Conservation (phyloP, 1,140 invertebrate species). For the Ephestia elutella region DNA sequence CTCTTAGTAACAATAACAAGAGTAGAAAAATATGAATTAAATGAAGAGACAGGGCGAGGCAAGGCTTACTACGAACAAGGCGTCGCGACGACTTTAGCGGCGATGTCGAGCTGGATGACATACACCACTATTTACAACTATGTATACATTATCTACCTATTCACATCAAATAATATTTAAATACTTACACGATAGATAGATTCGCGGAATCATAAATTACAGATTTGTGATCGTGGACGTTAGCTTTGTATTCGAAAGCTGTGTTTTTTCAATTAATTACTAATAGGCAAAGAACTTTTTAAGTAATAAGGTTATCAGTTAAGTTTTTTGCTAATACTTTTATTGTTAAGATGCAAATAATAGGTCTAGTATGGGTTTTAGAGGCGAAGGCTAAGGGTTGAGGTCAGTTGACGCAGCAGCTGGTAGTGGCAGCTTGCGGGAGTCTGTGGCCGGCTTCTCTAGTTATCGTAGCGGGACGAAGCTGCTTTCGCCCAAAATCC, state of each 20-base stretch:
- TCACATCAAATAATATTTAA: slow-evolving; percentile 14
- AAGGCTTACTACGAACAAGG: slow-evolving; percentile 11
- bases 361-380: neutral
- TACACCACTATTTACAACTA: slow-evolving; percentile 17
- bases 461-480: slow-evolving; percentile 53
- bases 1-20: slow-evolving; percentile 19
- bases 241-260: neutral
- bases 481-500: slow-evolving; percentile 56
- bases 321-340: neutral
- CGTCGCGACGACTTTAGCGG: slow-evolving; percentile 12
- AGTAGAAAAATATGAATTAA: slow-evolving; percentile 10
- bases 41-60: neutral
- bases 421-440: slow-evolving; percentile 17
- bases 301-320: neutral
- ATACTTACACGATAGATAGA: neutral
- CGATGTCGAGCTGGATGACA: slow-evolving; percentile 43
- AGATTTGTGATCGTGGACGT: neutral
- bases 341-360: neutral
- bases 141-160: neutral
- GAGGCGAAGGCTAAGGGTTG: neutral
- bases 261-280: neutral
- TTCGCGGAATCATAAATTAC: neutral
- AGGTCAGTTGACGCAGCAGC: slow-evolving; percentile 16
- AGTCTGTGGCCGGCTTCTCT: slow-evolving; percentile 30
- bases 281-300: too few relatives aligned